phyloP scores from a whole-genome alignment of 2,888 invertebrate species.

The Drosophila atripex region DNA sequence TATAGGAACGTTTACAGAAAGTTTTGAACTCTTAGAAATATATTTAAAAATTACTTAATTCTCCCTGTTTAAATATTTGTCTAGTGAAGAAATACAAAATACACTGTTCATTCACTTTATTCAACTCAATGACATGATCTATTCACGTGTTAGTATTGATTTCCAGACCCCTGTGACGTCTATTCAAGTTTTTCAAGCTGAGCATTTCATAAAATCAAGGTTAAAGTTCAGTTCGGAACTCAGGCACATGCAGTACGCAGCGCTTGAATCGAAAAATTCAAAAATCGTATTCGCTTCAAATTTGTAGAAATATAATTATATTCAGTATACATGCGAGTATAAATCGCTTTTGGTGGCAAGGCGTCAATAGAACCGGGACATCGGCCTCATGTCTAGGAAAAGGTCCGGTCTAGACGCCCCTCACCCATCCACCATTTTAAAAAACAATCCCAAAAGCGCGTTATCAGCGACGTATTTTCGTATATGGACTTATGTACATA shows the following conservation, averaged over 20 bases:
- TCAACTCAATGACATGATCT: slow-evolving; percentile 43
- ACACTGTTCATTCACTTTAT: neutral
- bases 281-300: slow-evolving; percentile 29
- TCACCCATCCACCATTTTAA: slow-evolving; percentile 12
- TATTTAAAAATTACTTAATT: too few relatives aligned
- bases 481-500: slow-evolving; percentile 8
- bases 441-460: slow-evolving; percentile 35
- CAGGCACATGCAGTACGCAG: slow-evolving; percentile 63
- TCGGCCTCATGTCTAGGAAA: slow-evolving; percentile 48
- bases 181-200: slow-evolving; percentile 43
- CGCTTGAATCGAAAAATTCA: slow-evolving; percentile 53
- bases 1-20: too few relatives aligned
- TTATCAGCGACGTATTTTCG: slow-evolving; percentile 54
- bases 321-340: too few relatives aligned
- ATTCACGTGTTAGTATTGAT: slow-evolving; percentile 48
- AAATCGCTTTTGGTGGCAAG: slow-evolving; percentile 7
- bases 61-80: too few relatives aligned
- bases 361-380: slow-evolving; percentile 27
- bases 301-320: too few relatives aligned
- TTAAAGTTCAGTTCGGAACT: slow-evolving; percentile 71
- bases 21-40: neutral
- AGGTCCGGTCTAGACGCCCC: slow-evolving; percentile 32
- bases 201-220: slow-evolving; percentile 51
- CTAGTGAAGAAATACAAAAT: too few relatives aligned
- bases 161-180: slow-evolving; percentile 55